Percentiles rank a stretch among this genome's conserved stretches.
These are phyloP conservation scores for Hormiphora californensis DNA, from an alignment of 37 sponge, comb jelly and placozoan genomes.

Conservation along the genomic window DNA sequence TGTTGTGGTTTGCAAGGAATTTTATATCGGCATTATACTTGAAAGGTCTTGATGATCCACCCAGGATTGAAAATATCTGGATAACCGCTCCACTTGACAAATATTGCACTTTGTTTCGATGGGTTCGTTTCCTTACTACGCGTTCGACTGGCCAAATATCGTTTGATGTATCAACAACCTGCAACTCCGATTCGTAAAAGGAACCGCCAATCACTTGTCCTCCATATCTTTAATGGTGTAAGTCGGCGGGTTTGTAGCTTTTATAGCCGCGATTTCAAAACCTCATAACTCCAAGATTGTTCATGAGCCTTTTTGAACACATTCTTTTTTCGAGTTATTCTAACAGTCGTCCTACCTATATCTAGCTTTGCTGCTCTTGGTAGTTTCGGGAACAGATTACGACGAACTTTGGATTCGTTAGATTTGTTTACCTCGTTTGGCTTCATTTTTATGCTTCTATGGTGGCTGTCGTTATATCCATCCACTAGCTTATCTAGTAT, in stretches of 20 bases:
- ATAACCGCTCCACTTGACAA: background rate
- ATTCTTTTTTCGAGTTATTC: background rate
- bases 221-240: background rate
- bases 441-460: background rate
- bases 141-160: background rate
- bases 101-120: background rate
- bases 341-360: background rate
- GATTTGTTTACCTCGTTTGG: background rate
- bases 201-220: background rate
- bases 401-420: background rate
- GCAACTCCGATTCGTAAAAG: background rate
- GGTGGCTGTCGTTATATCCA: background rate
- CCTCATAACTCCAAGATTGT: constrained; percentile 27
- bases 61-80: background rate
- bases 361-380: background rate
- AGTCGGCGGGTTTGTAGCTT: background rate
- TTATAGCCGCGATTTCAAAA: background rate
- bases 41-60: background rate
- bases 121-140: background rate
- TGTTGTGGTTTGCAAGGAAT: constrained; percentile 4
- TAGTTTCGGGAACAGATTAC: background rate
- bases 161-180: background rate
- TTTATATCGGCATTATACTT: too few relatives aligned
- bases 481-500: background rate
- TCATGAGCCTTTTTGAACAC: background rate